Base-by-base conservation (phyloP, 2,888 invertebrate species). In the Macrophya alboannulata region DNA sequence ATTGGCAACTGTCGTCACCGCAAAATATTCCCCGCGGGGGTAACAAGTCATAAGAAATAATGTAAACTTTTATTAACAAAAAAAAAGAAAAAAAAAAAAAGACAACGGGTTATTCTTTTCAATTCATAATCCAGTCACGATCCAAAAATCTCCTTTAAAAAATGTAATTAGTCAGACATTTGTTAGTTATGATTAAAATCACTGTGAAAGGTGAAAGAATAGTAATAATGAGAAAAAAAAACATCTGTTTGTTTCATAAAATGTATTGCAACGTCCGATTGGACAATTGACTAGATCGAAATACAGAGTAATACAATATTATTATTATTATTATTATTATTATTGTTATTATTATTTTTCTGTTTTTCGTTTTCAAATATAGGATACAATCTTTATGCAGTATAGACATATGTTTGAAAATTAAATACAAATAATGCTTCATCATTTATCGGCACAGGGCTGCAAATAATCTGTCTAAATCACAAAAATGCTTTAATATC, bases 221-320 rank as follows among this genome's bases (percentile, higher is more conserved):
- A 21, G 25, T 43, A 45, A 45, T 21, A 45, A 45, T 43, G 74
- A 74, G 8, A 74, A 74, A 12, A 74, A 3, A 74, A 74, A 12
- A 45, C 74, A 68, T 62, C 25, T 48, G 51, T 84, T 84, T 84
- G 87, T 87, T 89, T 89, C 87, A 86, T 87, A 89, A 88, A 88
- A 86, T 91, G 88, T 91, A 92, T 91, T 92, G 89, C 89, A 91
- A 89, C 88, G 88, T 90, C 90, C 90, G 89, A 89, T 71, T 87
- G 89, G 89, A 90, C 89, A 89, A 90, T 92, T 90, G 92, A 92
- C 92, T 92, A 92, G 92, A 92, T 91, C 88, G 89, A 89, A 90
- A 90, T 85, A 88, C 86, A 88, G 85, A 86, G 77, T 86, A 85
- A 43, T 86, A 86, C 77, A 86, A 86, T 48, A 74, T 81, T 74